Evolutionary conservation across 2,113 vertebrate species (phyloP), one percentile per base, ranked within the genome.

Genomic region (Mobula birostris): DNA sequence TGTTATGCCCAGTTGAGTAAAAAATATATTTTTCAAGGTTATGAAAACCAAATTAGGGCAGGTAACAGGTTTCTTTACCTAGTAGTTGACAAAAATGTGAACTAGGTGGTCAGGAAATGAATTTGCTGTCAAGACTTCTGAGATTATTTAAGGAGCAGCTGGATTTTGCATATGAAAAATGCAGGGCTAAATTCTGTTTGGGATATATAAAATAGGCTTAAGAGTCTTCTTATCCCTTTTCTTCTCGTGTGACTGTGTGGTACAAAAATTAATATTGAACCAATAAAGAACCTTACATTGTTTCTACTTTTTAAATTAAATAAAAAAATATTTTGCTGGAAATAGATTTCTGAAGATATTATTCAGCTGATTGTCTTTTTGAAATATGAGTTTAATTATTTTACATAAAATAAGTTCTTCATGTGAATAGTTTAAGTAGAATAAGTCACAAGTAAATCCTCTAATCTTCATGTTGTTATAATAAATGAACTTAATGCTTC

Each of bases 371-470:
- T 70, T 36, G 68, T 48, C 48, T 32, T 29, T 70, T 24, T 92
- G 66, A 72, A 70, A 17, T 72, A 11, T 70, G 17, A 90, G 12
- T 36, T 90, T 90, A 32, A n/a, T 70, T 24, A 68, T 72, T 92
- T 92, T 70, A 36, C 40, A 36, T 92, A 7, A 92, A 92, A 92
- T 92, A 63, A 70, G 7, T 15, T 72, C 63, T 72, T 92, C 29
- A 70, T 32, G 32, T 70, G 32, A 92, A 68, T 91, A 68, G 68
- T 92, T 92, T 92, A 68, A 72, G 88, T 36, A 72, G 88, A 92
- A 92, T 40, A 92, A 11, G 40, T 68, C 11, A 15, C 61, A 58
- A 63, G 61, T 66, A n/a, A 88, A 88, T n/a, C 61, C 29, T 48
- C 15, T 83, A 15, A 83, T 92, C 88, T 87, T 87, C 56, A 87